These are phyloP conservation scores for Asbolus verrucosus DNA, from an alignment of 1,140 invertebrate genomes.

Conservation along the genomic window DNA sequence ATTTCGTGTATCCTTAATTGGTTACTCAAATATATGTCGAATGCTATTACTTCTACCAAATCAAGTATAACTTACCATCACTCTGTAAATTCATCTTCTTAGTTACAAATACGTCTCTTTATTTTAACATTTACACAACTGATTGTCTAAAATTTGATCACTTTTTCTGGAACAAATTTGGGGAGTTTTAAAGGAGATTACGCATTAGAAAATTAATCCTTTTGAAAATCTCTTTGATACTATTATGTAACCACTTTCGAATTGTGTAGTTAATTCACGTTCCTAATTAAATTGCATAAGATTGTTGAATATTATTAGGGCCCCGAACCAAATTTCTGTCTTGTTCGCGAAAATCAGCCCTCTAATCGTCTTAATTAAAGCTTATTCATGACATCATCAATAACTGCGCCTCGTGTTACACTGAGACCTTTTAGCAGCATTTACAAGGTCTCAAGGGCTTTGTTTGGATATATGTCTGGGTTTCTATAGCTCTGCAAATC, in stretches of 20 bases:
- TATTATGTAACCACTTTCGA: neutral
- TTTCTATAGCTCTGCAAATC: too few species aligned
- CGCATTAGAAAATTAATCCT: neutral
- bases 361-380: conserved; percentile 15
- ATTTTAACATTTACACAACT: too few species aligned
- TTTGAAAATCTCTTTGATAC: neutral
- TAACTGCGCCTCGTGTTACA: conserved; percentile 11
- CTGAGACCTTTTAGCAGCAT: too few species aligned
- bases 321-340: neutral
- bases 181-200: neutral
- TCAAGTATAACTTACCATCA: neutral
- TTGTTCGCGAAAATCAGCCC: neutral
- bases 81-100: too few species aligned
- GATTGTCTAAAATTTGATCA: too few species aligned
- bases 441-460: too few species aligned
- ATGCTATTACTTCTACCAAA: conserved; percentile 28
- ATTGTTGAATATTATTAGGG: neutral
- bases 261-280: neutral
- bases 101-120: too few species aligned
- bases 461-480: too few species aligned
- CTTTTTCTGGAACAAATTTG: too few species aligned
- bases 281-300: neutral
- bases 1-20: conserved; percentile 41
- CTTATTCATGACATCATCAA: conserved; percentile 14
- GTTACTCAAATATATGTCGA: conserved; percentile 40